These are phyloP conservation scores for Pteronura brasiliensis DNA, from an alignment of 2,113 vertebrate genomes.

Conservation along the genomic window DNA sequence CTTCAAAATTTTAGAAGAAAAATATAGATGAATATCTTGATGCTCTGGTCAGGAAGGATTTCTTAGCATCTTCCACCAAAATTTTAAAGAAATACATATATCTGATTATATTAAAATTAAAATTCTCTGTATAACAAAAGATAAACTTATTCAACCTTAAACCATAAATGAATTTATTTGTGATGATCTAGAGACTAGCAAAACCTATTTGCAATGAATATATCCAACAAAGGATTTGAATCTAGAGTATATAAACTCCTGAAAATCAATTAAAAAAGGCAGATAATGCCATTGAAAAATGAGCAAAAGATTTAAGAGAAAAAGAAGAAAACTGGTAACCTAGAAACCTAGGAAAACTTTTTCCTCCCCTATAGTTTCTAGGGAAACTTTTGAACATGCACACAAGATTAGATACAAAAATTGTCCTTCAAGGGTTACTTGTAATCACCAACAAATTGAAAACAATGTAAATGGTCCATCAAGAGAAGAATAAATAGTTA, in stretches of 20 bases:
- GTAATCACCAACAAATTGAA: neutral
- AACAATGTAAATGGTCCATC: neutral
- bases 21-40: neutral
- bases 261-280: neutral
- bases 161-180: neutral
- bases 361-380: neutral
- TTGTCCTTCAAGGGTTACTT: neutral
- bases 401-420: neutral
- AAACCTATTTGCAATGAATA: neutral
- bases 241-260: neutral
- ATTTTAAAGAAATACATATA: neutral
- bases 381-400: neutral
- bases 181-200: neutral
- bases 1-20: neutral
- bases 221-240: neutral
- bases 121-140: neutral
- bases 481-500: neutral
- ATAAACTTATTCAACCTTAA: neutral
- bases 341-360: neutral
- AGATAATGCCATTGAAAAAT: neutral
- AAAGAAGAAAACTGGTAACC: neutral
- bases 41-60: neutral
- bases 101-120: neutral
- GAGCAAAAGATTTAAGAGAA: neutral
- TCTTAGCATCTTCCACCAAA: neutral